Evolutionary conservation across 2,113 vertebrate genomes (phyloP).

Genomic region (Ibidorhyncha struthersii): DNA sequence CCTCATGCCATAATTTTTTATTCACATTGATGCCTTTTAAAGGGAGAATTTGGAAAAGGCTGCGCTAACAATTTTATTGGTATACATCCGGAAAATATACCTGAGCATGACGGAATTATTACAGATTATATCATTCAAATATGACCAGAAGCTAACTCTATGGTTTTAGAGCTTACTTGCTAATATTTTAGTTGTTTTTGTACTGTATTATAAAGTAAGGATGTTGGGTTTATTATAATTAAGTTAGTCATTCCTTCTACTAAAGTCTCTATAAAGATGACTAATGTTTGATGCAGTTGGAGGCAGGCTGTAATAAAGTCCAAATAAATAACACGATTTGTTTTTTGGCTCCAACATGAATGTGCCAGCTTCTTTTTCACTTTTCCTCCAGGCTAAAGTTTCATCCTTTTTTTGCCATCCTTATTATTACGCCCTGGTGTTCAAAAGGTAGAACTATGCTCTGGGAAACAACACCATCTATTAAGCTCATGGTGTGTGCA

Average conservation of each 20-base stretch:
- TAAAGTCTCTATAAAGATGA: neutral
- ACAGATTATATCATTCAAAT: neutral
- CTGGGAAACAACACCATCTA: neutral
- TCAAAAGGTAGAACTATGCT: neutral
- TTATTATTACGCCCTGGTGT: neutral
- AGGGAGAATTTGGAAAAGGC: neutral
- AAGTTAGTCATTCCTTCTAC: neutral
- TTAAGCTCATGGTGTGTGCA: neutral
- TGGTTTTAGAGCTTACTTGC: neutral
- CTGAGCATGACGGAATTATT: neutral
- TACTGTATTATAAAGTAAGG: neutral
- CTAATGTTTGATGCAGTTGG: neutral
- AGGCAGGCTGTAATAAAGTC: neutral
- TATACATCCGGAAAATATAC: neutral
- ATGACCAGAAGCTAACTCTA: neutral
- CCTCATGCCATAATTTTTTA: neutral
- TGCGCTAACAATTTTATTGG: neutral
- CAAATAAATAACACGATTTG: neutral
- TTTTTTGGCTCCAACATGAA: neutral
- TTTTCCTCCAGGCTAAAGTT: neutral
- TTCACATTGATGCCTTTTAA: neutral
- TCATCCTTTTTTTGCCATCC: neutral
- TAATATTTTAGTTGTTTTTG: neutral
- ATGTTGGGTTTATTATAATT: neutral
- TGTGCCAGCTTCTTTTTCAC: neutral